Evolutionary conservation across 2,888 invertebrate genomes (phyloP), one percentile per base, ranked within the genome.

Genomic region (Cantharis lateralis): DNA sequence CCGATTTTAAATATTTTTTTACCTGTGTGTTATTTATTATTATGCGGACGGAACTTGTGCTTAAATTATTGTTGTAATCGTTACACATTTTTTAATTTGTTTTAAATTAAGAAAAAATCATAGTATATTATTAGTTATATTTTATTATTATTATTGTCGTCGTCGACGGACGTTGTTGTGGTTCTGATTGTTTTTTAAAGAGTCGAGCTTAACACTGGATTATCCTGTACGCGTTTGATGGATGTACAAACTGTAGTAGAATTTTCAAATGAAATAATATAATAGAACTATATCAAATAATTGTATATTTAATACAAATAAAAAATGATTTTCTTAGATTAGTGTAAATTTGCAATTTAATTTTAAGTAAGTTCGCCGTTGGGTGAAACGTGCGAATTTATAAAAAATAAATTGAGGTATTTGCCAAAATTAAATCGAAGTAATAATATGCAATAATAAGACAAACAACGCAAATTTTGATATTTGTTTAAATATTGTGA

Each of bases 221-320:
- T 71, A 73, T 28, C 73, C 68, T 76, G 76, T 76, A 76, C 76
- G 85, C 84, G 85, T 85, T 84, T 84, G 84, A 84, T 87, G 84
- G 85, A 87, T 87, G 87, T 88, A 88, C 87, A 88, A 88, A 87
- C 82, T 82, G 84, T 85, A 85, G 85, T 82, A 81, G 82, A 78
- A 63, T 76, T 76, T 76, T 78, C 73, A 78, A 70, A 76, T 78
- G 72, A 68, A 48, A 48, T 48, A 48, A 48, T 48, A 48, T 48
- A 74, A 71, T 75, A 77, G 84, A 83, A 84, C 80, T 83, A 82
- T 85, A 84, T 83, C 82, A 82, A 81, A 78, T 79, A 78, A 80
- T 74, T 80, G 80, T 80, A 82, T 79, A 81, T 80, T 81, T 73
- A 78, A 80, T 78, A 82, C 80, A 78, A 69, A 79, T 68, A 81